Base-by-base conservation (phyloP, 2,888 invertebrate genomes). In the Lasioglossum marginatum region DNA sequence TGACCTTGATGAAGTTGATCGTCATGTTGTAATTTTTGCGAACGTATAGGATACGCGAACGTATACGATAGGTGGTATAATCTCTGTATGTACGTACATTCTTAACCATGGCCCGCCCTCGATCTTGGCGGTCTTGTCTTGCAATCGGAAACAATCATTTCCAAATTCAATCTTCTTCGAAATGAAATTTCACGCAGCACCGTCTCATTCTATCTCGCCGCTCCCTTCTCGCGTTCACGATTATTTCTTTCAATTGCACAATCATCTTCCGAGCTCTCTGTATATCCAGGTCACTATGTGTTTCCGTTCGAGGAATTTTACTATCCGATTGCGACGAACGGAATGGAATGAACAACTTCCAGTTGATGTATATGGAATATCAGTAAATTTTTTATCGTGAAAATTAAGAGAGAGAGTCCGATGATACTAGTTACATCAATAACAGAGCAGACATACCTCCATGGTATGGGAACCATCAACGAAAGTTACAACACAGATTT, bases 201-300 rank as follows among this genome's bases (percentile, higher is more conserved):
- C 4, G 27, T 14, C 12, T 5, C 5, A 27, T 60, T 14, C 16
- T 16, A 31, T 31, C 6, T 63, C 60, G 31, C 31, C 31, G 60
- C 16, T 63, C 4, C 60, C 31, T 63, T 63, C 14, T 31, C 0
- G 60, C 31, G 27, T 63, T 63, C n/a, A 27, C 27, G 60, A 63
- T 63, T 63, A 63, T 63, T 63, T 63, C 60, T 63, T 63, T 63
- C 60, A 63, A 63, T 63, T 6, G 60, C 31, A 16, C 60, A 63
- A 31, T 27, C 60, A 63, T 63, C 60, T 31, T 6, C 16, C n/a
- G 5, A 31, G 27, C 16, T 10, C 3, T n/a, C 52, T 52, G 52
- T 31, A 2, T 16, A 63, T 63, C 31, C 2, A 63, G 60, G 60
- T 63, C 60, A 31, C 60, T n/a, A 14, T 27, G 60, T 14, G 60